Evolutionary conservation across 2,113 vertebrate species (phyloP), one percentile per base, ranked within the genome.

Genomic region (Holacanthus passer): DNA sequence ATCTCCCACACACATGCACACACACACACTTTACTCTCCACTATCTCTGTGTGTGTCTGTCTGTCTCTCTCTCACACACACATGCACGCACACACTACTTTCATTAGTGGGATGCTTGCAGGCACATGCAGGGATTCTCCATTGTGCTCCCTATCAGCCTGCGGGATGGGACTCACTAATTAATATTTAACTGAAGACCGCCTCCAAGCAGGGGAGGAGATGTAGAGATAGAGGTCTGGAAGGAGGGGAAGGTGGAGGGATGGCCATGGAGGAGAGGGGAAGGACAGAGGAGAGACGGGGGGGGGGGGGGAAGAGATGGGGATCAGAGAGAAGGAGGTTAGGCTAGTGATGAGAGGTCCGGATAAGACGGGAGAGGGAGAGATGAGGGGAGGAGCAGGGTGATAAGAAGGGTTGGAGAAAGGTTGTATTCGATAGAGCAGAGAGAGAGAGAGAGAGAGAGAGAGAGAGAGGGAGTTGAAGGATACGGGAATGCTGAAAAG

Each of bases 151-250:
- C 86, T 86, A 93, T 90, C 91, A 90, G 92, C 91, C 89, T 64
- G 89, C 85, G 77, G 90, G 90, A 92, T 79, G 87, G 82, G 85
- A 73, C 71, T 83, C 82, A 75, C 92, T 94, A 94, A 93, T 94
- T 94, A 94, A 94, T 93, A 94, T 93, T 90, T 93, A 94, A 94
- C 92, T 73, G 86, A 89, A 89, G 89, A 82, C 85, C 29, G 79
- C 89, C 88, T 92, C 85, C 56, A 22, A 94, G 89, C 79, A 78
- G 56, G 73, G 82, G 82, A 73, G 82, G 89, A 87, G 92, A 87
- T 84, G 73, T 27, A 22, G 68, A 74, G 91, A 92, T 88, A 77
- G 81, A 79, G 64, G 82, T 67, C 19, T 58, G 58, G 43, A 75
- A 60, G 65, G 81, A 77, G 69, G 63, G 71, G 79, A 63, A 69